Evolutionary conservation across 2,113 vertebrate genomes (phyloP).

Genomic region (Amia ocellicauda): DNA sequence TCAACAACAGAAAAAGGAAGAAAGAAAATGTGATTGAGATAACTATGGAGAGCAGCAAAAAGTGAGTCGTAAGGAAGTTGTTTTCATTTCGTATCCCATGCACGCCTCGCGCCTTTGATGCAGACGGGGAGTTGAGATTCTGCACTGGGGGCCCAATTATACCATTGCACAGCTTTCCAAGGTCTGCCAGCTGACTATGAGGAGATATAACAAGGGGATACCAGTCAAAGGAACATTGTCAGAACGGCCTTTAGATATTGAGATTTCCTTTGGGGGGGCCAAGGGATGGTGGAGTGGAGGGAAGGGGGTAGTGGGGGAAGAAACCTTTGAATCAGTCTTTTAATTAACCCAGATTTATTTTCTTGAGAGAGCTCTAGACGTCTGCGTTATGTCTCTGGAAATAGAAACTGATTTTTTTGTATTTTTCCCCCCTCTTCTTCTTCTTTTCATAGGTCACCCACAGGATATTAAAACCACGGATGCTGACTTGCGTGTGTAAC

Average conservation of each 20-base stretch:
- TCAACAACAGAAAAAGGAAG: too few relatives aligned
- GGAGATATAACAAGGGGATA: slow-evolving; percentile 24
- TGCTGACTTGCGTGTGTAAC: too few relatives aligned
- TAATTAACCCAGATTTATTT: background rate
- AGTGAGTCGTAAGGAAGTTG: too few relatives aligned
- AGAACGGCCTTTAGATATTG: slow-evolving; percentile 38
- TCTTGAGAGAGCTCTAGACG: background rate
- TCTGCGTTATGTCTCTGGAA: background rate
- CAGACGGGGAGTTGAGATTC: slow-evolving; percentile 32
- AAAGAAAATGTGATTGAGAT: too few relatives aligned
- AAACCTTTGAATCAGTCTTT: background rate
- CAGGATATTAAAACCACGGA: too few relatives aligned
- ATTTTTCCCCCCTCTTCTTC: too few relatives aligned
- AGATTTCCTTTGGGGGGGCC: slow-evolving; percentile 31
- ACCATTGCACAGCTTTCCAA: slow-evolving; percentile 46
- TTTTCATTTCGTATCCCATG: slow-evolving; percentile 29
- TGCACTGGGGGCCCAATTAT: slow-evolving; percentile 54
- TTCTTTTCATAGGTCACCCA: too few relatives aligned
- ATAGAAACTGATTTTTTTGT: background rate
- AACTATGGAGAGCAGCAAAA: too few relatives aligned
- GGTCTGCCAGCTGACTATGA: slow-evolving; percentile 28
- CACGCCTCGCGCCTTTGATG: slow-evolving; percentile 36
- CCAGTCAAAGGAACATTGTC: slow-evolving; percentile 29
- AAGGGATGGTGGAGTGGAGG: background rate
- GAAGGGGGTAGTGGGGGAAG: slow-evolving; percentile 7